Percentiles rank a stretch among this genome's conserved stretches.
Evolutionary conservation across 2,797 vertebrate species (phyloP).

Genomic region (Hybognathus amarus): DNA sequence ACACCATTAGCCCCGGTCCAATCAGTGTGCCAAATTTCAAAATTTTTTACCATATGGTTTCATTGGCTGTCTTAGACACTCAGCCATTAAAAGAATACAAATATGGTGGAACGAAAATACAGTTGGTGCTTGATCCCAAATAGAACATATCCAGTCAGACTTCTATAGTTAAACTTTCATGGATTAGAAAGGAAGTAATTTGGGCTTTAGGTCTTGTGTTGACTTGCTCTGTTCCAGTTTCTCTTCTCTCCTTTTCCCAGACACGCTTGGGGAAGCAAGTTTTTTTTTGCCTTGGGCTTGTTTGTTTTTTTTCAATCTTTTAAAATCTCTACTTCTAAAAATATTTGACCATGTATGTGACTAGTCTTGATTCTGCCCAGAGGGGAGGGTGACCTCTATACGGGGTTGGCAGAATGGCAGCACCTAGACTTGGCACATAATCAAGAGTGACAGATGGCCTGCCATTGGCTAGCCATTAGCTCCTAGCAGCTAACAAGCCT

Average conservation of each 20-base stretch:
- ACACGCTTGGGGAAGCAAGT: background rate
- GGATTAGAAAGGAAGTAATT: background rate
- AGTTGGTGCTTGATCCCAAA: background rate
- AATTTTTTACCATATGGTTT: background rate
- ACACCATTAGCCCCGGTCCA: background rate
- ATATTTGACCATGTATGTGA: conserved; percentile 19
- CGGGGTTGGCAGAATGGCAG: conserved; percentile 12
- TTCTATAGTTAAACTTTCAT: background rate
- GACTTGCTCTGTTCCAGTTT: background rate
- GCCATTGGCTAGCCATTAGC: conserved; percentile 48
- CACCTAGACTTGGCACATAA: conserved; percentile 38
- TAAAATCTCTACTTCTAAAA: conserved; percentile 33
- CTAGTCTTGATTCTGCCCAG: conserved; percentile 8
- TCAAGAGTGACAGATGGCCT: conserved; percentile 53
- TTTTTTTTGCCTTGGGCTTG: background rate
- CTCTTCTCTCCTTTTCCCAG: background rate
- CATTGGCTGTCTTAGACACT: background rate
- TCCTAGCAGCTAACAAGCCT: conserved; percentile 36
- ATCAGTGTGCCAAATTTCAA: background rate
- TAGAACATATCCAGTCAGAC: background rate
- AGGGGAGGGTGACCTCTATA: conserved; percentile 50
- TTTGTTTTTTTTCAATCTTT: conserved; percentile 3
- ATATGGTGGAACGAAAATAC: background rate
- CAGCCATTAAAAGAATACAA: background rate
- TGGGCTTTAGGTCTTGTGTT: background rate